Evolutionary conservation across 2,113 vertebrate species (phyloP).

Genomic region (Mesocricetus auratus): DNA sequence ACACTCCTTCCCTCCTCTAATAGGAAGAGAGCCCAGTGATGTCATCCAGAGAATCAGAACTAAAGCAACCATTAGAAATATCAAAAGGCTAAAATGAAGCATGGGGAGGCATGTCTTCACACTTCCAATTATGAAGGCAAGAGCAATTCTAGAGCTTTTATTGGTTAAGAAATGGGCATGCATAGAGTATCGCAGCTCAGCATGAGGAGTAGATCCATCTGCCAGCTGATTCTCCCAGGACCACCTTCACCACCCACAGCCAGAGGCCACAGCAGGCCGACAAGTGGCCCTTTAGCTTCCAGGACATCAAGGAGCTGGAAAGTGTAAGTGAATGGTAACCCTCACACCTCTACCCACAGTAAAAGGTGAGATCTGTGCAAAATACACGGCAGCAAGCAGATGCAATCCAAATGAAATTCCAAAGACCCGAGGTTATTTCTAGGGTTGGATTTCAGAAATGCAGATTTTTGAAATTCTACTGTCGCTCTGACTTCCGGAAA

Average conservation of each 20-base stretch:
- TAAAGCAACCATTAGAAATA: not conserved
- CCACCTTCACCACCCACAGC: not conserved
- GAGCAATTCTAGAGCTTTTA: not conserved
- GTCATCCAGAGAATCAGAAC: not conserved
- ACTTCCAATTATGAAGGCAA: not conserved
- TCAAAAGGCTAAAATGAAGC: not conserved
- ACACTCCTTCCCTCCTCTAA: not conserved
- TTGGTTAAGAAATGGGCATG: not conserved
- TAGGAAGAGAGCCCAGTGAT: not conserved
- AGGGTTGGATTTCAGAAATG: not conserved
- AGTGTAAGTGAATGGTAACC: not conserved
- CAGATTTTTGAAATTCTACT: not conserved
- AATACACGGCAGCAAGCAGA: not conserved
- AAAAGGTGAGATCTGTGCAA: not conserved
- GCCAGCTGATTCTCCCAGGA: not conserved
- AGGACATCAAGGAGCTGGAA: not conserved
- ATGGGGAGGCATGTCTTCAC: not conserved
- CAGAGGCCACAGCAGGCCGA: not conserved
- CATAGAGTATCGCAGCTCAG: not conserved
- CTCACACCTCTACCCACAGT: not conserved
- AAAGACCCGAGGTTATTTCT: not conserved
- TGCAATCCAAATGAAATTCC: not conserved
- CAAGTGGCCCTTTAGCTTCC: not conserved
- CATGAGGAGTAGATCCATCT: not conserved
- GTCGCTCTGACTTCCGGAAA: not conserved